These are phyloP conservation scores for Ceyx cyanopectus DNA, from an alignment of 2,113 vertebrate species.

Conservation along the genomic window DNA sequence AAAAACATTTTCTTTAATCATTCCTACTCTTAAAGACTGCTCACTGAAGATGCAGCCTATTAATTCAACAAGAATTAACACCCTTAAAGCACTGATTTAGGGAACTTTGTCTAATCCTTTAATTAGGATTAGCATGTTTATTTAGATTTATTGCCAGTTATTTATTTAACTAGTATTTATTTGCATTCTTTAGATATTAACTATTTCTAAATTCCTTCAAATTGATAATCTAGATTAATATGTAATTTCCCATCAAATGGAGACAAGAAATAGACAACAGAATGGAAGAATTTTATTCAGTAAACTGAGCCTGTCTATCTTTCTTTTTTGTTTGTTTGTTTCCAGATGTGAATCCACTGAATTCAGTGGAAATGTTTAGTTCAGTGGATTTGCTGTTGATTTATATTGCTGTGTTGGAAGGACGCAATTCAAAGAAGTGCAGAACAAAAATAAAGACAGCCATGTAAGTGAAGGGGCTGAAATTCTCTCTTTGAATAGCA, in stretches of 20 bases:
- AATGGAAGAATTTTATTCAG: neutral
- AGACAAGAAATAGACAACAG: neutral
- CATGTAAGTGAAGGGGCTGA: neutral
- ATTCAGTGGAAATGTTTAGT: neutral
- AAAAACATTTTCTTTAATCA: neutral
- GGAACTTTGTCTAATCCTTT: neutral
- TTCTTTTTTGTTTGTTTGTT: neutral
- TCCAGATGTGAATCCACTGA: neutral
- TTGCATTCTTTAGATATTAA: neutral
- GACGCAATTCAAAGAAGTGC: neutral
- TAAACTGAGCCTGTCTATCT: neutral
- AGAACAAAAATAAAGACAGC: neutral
- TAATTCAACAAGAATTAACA: neutral
- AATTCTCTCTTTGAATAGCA: neutral
- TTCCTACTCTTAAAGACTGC: neutral
- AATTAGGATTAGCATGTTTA: neutral
- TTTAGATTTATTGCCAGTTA: neutral
- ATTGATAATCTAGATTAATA: neutral
- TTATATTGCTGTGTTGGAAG: neutral
- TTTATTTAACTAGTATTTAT: neutral
- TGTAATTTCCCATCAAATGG: neutral
- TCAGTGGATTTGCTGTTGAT: neutral
- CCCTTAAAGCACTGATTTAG: neutral
- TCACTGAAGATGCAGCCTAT: neutral
- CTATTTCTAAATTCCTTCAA: neutral